Evolutionary conservation across 53 echinoderm and acorn worm species (phyloP).

Genomic region (Echinarachnius parma): DNA sequence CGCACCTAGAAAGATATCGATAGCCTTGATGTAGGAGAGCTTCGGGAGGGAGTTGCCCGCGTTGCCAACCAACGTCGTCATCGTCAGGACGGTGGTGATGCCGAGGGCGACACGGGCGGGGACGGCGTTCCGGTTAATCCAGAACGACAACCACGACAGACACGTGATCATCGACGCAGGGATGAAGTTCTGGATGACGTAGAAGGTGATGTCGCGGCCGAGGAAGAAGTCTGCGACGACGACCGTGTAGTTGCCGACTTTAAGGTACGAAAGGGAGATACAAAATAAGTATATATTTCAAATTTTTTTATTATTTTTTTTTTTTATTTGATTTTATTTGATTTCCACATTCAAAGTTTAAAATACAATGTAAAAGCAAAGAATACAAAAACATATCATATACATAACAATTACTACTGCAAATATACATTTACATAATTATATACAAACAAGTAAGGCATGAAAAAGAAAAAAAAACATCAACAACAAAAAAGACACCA

Average conservation of each 20-base stretch:
- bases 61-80: constrained; percentile 82
- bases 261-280: neutral
- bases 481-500: too few species aligned
- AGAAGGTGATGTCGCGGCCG: constrained; percentile 78
- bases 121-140: constrained; percentile 72
- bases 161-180: constrained; percentile 76
- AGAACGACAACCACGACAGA: constrained; percentile 93
- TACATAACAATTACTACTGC: too few species aligned
- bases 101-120: constrained; percentile 89
- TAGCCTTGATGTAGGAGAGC: constrained; percentile 90
- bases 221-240: constrained; percentile 70
- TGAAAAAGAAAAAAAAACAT: too few species aligned
- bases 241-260: constrained; percentile 90
- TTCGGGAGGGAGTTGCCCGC: constrained; percentile 72
- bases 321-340: too few species aligned
- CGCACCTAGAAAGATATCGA: constrained; percentile 71
- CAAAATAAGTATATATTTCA: too few species aligned
- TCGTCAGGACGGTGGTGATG: constrained; percentile 85
- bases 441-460: too few species aligned
- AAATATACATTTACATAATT: too few species aligned
- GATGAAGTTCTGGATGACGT: constrained; percentile 78
- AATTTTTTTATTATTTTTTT: too few species aligned
- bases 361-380: too few species aligned
- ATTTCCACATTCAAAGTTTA: too few species aligned
- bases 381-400: too few species aligned